A percentile compares a stretch with the other conserved stretches of the same genome.
phyloP scores from a whole-genome alignment of 2,113 vertebrate genomes.

The Desmodus rotundus region DNA sequence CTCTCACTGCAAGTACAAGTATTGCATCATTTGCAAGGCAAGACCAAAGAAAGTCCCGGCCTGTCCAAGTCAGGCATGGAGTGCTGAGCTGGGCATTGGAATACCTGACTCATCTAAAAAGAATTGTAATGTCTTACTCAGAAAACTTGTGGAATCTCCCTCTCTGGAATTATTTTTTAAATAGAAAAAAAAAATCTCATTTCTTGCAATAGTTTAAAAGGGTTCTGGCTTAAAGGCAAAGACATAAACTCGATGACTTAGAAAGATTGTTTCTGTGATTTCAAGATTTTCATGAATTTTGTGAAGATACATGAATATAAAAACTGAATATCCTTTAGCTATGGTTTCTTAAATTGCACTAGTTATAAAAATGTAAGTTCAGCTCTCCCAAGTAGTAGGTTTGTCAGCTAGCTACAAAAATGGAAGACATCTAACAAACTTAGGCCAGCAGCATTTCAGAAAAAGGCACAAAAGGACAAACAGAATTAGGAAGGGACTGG shows the following conservation, averaged over 20 bases:
- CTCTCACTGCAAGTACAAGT: not conserved
- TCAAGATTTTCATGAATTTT: slow-evolving; percentile 19
- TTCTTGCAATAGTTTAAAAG: slow-evolving; percentile 44
- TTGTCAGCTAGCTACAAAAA: slow-evolving; percentile 22
- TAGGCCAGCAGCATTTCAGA: slow-evolving; percentile 1
- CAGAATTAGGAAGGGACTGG: not conserved
- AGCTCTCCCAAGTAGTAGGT: slow-evolving; percentile 24
- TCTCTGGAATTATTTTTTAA: slow-evolving; percentile 50
- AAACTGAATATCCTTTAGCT: slow-evolving; percentile 45
- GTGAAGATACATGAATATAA: not conserved
- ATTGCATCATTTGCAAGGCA: slow-evolving; percentile 1
- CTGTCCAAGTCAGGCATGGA: not conserved
- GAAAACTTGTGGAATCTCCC: slow-evolving; percentile 51
- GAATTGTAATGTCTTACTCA: not conserved
- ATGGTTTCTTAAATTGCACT: slow-evolving; percentile 35
- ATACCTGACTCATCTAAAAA: slow-evolving; percentile 17
- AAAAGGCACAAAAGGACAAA: not conserved
- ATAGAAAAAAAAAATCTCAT: slow-evolving; percentile 49
- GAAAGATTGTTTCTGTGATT: slow-evolving; percentile 24
- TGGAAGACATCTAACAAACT: slow-evolving; percentile 4
- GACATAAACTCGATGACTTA: slow-evolving; percentile 42
- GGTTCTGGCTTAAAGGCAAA: slow-evolving; percentile 15
- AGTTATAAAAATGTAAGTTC: slow-evolving; percentile 20
- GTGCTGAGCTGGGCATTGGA: not conserved
- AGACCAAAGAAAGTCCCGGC: not conserved